These are phyloP conservation scores for Theristicus caerulescens DNA, from an alignment of 2,113 vertebrate genomes.

Conservation along the genomic window DNA sequence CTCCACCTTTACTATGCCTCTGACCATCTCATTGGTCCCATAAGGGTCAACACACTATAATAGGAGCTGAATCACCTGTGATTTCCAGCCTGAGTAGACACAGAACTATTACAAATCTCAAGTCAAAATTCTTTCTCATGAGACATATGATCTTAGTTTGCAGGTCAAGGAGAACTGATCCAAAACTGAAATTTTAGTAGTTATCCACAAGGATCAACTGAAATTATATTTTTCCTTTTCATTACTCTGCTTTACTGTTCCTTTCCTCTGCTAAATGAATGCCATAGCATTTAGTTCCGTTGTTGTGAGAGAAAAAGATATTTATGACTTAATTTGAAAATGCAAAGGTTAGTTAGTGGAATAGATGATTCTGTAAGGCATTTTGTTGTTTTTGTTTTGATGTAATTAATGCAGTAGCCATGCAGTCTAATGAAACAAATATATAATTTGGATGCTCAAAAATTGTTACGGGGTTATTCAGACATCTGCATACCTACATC, in stretches of 20 bases:
- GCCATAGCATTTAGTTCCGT: not conserved
- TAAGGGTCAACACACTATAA: not conserved
- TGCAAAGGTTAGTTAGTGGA: not conserved
- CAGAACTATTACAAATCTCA: not conserved
- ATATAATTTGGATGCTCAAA: not conserved
- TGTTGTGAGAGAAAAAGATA: not conserved
- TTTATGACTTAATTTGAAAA: not conserved
- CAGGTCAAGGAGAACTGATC: not conserved
- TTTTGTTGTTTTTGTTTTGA: not conserved
- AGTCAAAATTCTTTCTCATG: not conserved
- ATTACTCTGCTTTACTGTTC: not conserved
- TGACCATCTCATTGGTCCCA: fast-evolving
- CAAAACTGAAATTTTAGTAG: not conserved
- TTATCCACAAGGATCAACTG: not conserved
- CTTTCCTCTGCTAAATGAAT: not conserved
- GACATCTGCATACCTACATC: not conserved
- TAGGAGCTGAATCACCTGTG: not conserved
- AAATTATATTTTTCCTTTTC: not conserved
- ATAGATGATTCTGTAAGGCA: not conserved
- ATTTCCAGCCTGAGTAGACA: not conserved
- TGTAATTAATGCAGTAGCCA: not conserved
- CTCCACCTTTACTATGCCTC: not conserved
- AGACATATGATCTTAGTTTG: not conserved
- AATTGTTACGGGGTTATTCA: not conserved
- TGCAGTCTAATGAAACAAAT: not conserved